phyloP scores from a whole-genome alignment of 2,888 invertebrate species.

The Acanthosepion lycidas region DNA sequence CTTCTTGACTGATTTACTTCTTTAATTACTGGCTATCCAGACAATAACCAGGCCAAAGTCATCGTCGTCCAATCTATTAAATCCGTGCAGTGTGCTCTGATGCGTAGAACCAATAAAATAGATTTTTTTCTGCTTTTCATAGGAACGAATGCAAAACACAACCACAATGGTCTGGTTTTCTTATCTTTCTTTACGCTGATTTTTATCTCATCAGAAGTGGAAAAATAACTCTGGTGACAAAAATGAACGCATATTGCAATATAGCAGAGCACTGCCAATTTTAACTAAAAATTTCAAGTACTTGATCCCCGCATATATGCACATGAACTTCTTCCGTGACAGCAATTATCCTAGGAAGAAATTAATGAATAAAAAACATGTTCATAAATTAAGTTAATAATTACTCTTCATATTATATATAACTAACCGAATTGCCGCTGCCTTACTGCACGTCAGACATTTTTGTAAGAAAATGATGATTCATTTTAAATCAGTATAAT shows the following conservation, averaged over 20 bases:
- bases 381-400: neutral
- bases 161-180: neutral
- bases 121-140: neutral
- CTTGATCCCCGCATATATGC: neutral
- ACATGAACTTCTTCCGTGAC: neutral
- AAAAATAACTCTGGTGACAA: neutral
- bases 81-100: neutral
- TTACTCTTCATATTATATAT: too few relatives aligned
- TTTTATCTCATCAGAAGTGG: neutral
- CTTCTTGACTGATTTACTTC: neutral
- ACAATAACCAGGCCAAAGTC: constrained; percentile 18
- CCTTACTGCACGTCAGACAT: too few relatives aligned
- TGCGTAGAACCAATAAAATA: neutral
- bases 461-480: too few relatives aligned
- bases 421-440: too few relatives aligned
- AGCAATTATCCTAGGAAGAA: neutral
- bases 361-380: neutral
- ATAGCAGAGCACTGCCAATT: neutral
- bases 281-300: neutral
- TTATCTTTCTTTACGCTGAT: neutral
- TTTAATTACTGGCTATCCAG: neutral
- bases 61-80: neutral
- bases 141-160: neutral
- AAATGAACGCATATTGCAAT: neutral
- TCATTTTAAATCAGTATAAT: too few relatives aligned